Base-by-base conservation (phyloP, 1,140 invertebrate species). In the Penaeus chinensis region DNA sequence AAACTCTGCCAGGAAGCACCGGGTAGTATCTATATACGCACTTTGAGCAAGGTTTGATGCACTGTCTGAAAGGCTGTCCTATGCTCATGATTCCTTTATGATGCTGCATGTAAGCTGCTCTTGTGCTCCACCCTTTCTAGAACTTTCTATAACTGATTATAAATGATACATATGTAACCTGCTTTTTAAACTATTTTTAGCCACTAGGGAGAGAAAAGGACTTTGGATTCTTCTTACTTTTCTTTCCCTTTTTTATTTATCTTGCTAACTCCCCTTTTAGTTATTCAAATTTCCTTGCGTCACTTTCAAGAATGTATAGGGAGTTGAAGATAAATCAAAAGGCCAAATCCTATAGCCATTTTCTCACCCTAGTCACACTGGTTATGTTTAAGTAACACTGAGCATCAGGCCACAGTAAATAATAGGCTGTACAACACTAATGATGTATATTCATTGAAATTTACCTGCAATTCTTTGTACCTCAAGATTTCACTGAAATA, bases 381-480 rank as follows among this genome's bases (percentile, higher is more conserved):
- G 80, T 80, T 69, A 83, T 77, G 74, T 77, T 83, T 76, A 82
- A 74, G 80, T 61, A 74, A 83, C 80, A 83, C 60, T 71, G 77
- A 87, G 60, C 82, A 81, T 83, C 81, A 82, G 86, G 86, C 86
- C 69, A 87, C 81, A 87, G 86, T 87, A 87, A 87, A 87, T 87
- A 62, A 87, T 87, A 87, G 74, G 60, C 86, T 87, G 86, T 87
- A 83, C 80, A 87, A 87, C 86, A 83, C 86, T 87, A 87, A 87
- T 87, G 69, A 87, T 87, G 86, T 87, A 87, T 87, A 87, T 87
- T 82, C 80, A 87, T 87, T 83, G 80, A 82, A 87, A 87, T 87
- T 87, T 87, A 87, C 86, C 86, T 87, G 86, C 86, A 87, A 83
- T 87, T 87, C 86, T 87, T 87, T 87, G 86, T 87, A 87, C 86